These are phyloP conservation scores for Zelleria hepariella DNA, from an alignment of 2,888 invertebrate species.

Conservation along the genomic window DNA sequence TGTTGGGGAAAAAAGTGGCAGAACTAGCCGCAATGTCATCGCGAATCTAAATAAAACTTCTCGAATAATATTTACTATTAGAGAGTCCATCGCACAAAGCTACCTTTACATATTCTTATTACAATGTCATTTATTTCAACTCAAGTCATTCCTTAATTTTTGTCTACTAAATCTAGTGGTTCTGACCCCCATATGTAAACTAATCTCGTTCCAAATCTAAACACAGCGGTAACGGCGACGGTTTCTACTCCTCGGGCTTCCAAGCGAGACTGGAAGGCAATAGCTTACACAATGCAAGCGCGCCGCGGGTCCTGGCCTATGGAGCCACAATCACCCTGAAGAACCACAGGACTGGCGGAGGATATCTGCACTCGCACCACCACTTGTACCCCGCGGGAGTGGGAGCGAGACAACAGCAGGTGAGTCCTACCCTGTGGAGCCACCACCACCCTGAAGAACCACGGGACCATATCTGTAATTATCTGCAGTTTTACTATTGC, in stretches of 20 bases:
- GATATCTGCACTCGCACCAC: constrained; percentile 95
- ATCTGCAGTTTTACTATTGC: constrained; percentile 92
- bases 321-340: constrained; percentile 91
- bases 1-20: no score
- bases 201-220: constrained; percentile 1
- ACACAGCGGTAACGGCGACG: constrained; percentile 92
- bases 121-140: no score
- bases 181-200: not conserved
- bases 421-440: constrained; percentile 86
- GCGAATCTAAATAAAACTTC: no score
- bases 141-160: no score
- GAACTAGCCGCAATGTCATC: no score
- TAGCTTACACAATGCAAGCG: constrained; percentile 92
- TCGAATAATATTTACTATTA: no score
- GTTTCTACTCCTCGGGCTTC: constrained; percentile 97
- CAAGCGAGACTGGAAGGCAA: constrained; percentile 94
- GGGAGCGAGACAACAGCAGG: constrained; percentile 94
- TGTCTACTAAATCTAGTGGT: no score
- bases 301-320: constrained; percentile 91
- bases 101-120: no score
- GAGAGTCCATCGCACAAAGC: no score
- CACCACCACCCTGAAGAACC: constrained; percentile 90
- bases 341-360: constrained; percentile 95
- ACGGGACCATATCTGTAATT: constrained; percentile 92
- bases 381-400: constrained; percentile 94